Evolutionary conservation across 1,140 invertebrate species (phyloP), one percentile per base, ranked within the genome.

Genomic region (Drosophila biarmipes): DNA sequence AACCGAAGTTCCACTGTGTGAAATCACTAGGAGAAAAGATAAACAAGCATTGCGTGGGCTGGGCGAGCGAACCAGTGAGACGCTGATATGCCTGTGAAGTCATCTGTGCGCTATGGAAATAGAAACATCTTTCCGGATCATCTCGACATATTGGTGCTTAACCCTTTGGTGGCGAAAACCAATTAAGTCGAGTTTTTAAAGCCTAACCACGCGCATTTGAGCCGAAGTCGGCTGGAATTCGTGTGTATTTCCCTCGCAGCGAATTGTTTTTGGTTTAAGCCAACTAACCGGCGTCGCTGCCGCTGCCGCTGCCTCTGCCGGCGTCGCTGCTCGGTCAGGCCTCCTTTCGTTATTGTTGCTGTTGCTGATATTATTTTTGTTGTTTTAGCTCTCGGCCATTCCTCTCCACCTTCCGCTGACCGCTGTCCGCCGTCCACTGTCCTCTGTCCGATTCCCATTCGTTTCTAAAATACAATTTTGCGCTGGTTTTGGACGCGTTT

Each of bases 401-500:
- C 79, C 59, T 62, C 55, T 58, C 56, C 43, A 62, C 29, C 63
- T 43, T 74, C 71, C 53, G 54, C 52, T 37, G 35, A 54, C 56
- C 43, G 58, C 38, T 68, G 48, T 74, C 71, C 53, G 48, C 56
- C 14, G 34, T 58, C 56, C 43, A 55, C 38, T 37, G 35, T 54
- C 56, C 43, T 55, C 38, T 64, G 48, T 69, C 73, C 55, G 64
- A 66, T 53, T 52, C 45, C 52, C 67, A 67, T 69, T 80, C 78
- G 77, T 54, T 80, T 80, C 67, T 78, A 78, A 78, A 78, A 56
- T 59, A 80, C 71, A 80, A 64, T 73, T 69, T 71, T 62, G 45
- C 43, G 74, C 64, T 53, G 80, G 55, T 80, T 48, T 69, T 72
- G 63, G 52, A 48, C 58, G 21, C 71, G 35, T 62, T 67, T 67